Evolutionary conservation across 2,797 vertebrate species (phyloP), one percentile per base, ranked within the genome.

Genomic region (Anabas testudineus): DNA sequence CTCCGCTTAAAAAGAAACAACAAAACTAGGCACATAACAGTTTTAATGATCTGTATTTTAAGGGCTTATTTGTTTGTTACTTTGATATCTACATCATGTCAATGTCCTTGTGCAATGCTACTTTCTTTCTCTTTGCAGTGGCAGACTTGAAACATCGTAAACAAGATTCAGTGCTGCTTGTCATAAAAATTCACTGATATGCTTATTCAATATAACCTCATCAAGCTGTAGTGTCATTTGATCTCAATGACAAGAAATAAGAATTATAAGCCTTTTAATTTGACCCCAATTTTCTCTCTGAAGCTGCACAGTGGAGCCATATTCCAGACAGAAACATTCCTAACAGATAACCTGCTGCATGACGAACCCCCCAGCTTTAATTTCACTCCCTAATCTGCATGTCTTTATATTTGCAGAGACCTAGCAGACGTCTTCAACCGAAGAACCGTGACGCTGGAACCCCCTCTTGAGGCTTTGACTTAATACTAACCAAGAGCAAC

Each of bases 401-500:
- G 78, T 86, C 85, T 91, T 82, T 88, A 82, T 86, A 75, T 84
- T 82, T 71, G 60, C 4, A 0, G 67, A 66, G 80, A 60, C 84
- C 72, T 83, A 72, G 67, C 59, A 89, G 86, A 88, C 82, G 69
- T 79, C 60, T 62, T 84, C 77, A 77, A 76, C 74, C 78, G 81
- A 83, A 87, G 78, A 85, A 58, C 66, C 34, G 46, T 58, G 60
- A 62, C 4, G 67, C 52, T 68, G 54, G 49, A 78, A 54, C 82
- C 82, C 82, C 83, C 87, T 13, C 67, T 62, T 37, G 75, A 85
- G 83, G 85, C 84, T 80, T 84, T 63, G 55, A 81, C 81, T 91
- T 91, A 83, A 89, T 81, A 68, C 88, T 81, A 85, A 84, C 87
- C 81, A 57, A 89, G 85, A 90, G 83, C 83, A 81, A 82, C 83